Evolutionary conservation across 2,113 vertebrate genomes (phyloP).

Genomic region (Callipepla californica): DNA sequence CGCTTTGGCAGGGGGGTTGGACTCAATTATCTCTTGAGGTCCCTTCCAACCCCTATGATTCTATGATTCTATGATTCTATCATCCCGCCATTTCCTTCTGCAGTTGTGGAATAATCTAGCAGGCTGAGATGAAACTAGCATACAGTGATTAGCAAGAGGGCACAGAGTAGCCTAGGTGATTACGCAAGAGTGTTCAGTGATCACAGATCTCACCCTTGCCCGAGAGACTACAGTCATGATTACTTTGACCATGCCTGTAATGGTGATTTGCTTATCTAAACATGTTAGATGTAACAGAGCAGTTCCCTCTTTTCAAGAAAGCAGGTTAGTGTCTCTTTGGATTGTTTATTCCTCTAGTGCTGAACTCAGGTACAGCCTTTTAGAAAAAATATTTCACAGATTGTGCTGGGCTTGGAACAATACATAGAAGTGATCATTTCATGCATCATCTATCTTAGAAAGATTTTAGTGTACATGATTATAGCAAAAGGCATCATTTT

Average conservation of each 20-base stretch:
- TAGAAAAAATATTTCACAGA: not conserved
- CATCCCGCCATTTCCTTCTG: not conserved
- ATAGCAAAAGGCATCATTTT: not conserved
- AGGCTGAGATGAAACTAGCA: not conserved
- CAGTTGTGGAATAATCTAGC: not conserved
- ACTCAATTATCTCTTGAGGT: too few relatives aligned
- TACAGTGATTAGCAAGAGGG: not conserved
- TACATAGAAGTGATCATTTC: not conserved
- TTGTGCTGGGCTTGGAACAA: not conserved
- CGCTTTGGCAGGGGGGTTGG: too few relatives aligned
- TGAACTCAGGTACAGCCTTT: not conserved
- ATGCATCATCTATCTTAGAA: not conserved
- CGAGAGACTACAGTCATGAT: not conserved
- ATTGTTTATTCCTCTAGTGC: not conserved
- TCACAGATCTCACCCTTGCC: not conserved
- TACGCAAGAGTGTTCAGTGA: not conserved
- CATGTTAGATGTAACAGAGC: not conserved
- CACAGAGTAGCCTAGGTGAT: not conserved
- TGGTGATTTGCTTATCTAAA: not conserved
- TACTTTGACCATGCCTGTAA: not conserved
- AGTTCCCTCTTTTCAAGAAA: not conserved
- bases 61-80: too few relatives aligned
- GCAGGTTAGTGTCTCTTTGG: not conserved
- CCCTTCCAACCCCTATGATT: too few relatives aligned
- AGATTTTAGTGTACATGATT: not conserved